Evolutionary conservation across 2,113 vertebrate genomes (phyloP).

Genomic region (Proteles cristata): DNA sequence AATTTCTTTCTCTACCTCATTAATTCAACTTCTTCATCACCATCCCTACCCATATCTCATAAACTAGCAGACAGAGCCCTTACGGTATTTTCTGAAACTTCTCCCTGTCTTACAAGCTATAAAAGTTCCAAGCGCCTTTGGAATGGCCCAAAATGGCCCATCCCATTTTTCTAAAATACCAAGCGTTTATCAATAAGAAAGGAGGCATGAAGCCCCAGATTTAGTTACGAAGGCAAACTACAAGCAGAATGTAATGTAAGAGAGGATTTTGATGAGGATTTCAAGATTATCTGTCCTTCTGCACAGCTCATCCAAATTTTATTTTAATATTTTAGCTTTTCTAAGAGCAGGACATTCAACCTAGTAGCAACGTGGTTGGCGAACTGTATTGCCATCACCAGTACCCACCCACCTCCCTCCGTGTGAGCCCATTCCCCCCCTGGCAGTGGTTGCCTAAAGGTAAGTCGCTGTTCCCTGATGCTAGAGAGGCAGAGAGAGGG

Average conservation of each 20-base stretch:
- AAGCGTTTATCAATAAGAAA: neutral
- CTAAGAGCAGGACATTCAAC: neutral
- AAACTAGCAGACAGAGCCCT: neutral
- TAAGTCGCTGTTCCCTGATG: neutral
- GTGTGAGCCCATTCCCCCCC: fast-evolving
- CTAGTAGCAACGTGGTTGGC: fast-evolving
- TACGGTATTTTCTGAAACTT: neutral
- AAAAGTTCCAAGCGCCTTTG: neutral
- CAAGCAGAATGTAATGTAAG: neutral
- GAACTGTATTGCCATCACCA: fast-evolving
- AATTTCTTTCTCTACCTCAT: neutral
- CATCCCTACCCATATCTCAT: neutral
- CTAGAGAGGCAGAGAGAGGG: neutral
- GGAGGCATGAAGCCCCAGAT: neutral
- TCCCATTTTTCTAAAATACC: neutral
- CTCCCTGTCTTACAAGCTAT: neutral
- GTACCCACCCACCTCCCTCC: neutral
- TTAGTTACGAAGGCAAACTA: neutral
- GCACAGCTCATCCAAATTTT: neutral
- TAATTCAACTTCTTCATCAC: neutral
- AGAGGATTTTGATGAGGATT: neutral
- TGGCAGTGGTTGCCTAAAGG: neutral
- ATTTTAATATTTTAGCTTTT: neutral
- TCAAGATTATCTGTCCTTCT: neutral
- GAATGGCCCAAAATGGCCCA: too few relatives aligned